Evolutionary conservation across 1,140 invertebrate genomes (phyloP).

Genomic region (Sycophila sp.): DNA sequence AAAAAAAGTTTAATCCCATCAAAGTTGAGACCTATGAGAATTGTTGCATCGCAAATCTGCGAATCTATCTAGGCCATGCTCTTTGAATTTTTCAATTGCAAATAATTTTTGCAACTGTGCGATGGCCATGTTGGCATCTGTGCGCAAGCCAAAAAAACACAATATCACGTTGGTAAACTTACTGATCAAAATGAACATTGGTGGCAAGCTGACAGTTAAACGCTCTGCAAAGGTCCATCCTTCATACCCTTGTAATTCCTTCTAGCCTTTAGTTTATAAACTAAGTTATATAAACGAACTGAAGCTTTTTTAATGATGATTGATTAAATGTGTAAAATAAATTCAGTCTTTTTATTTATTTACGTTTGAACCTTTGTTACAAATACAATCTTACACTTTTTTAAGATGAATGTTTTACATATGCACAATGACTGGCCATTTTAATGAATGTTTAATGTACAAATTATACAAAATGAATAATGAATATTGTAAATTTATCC

Average conservation of each 20-base stretch:
- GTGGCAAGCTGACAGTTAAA: slow-evolving; percentile 39
- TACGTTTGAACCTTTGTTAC: background rate
- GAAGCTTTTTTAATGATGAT: slow-evolving; percentile 57
- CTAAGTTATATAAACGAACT: slow-evolving; percentile 57
- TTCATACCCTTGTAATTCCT: slow-evolving; percentile 33
- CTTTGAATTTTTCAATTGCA: slow-evolving; percentile 47
- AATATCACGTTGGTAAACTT: slow-evolving; percentile 38
- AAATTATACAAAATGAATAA: background rate
- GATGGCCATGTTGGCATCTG: slow-evolving; percentile 27
- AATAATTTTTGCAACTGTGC: slow-evolving; percentile 46
- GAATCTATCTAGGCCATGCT: slow-evolving; percentile 37
- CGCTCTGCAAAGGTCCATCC: slow-evolving; percentile 39
- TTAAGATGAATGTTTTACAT: background rate
- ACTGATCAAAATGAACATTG: slow-evolving; percentile 15
- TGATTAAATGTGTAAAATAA: slow-evolving; percentile 53
- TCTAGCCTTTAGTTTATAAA: slow-evolving; percentile 56
- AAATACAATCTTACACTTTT: background rate
- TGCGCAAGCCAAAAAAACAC: slow-evolving; percentile 6
- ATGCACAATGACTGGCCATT: background rate
- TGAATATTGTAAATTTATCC: slow-evolving; percentile 65
- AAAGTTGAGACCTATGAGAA: slow-evolving; percentile 5
- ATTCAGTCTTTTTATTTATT: slow-evolving; percentile 17
- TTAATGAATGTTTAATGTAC: slow-evolving; percentile 7
- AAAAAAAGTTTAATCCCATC: slow-evolving; percentile 45
- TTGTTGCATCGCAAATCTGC: slow-evolving; percentile 1